phyloP scores from a whole-genome alignment of 1,140 invertebrate genomes.

The Battus philenor region DNA sequence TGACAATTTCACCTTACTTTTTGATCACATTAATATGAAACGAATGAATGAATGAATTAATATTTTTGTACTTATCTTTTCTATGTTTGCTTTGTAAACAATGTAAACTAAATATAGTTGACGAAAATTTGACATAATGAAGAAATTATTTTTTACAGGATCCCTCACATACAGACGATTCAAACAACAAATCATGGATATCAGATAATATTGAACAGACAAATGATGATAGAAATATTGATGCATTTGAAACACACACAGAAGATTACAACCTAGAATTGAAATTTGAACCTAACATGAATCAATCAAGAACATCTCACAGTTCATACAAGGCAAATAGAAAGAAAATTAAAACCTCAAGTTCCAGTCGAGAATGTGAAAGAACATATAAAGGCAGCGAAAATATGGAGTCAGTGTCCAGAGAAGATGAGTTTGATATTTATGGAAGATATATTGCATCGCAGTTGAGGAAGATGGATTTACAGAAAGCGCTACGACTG shows the following conservation, averaged over 20 bases:
- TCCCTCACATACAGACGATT: neutral
- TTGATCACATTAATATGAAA: too few species aligned
- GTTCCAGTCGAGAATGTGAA: conserved; percentile 26
- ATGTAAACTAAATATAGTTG: too few species aligned
- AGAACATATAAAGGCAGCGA: conserved; percentile 24
- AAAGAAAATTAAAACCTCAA: conserved; percentile 33
- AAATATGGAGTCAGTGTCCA: conserved; percentile 13
- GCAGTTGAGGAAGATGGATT: conserved; percentile 49
- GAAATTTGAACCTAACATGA: conserved; percentile 30
- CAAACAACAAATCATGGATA: conserved; percentile 25
- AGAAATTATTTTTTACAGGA: too few species aligned
- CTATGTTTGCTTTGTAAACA: too few species aligned
- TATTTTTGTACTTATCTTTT: too few species aligned
- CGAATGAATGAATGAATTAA: too few species aligned
- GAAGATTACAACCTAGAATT: conserved; percentile 28
- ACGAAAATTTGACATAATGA: too few species aligned
- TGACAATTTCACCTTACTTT: too few species aligned
- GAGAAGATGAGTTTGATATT: conserved; percentile 64
- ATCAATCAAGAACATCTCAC: conserved; percentile 2
- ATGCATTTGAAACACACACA: conserved; percentile 25
- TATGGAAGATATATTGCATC: conserved; percentile 57
- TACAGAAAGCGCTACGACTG: conserved; percentile 43
- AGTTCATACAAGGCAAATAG: conserved; percentile 22
- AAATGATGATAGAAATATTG: conserved; percentile 22
- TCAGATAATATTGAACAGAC: conserved; percentile 17